Percentiles rank a stretch among this genome's conserved stretches.
phyloP scores from a whole-genome alignment of 1,140 invertebrate species.

The Penaeus japonicus region DNA sequence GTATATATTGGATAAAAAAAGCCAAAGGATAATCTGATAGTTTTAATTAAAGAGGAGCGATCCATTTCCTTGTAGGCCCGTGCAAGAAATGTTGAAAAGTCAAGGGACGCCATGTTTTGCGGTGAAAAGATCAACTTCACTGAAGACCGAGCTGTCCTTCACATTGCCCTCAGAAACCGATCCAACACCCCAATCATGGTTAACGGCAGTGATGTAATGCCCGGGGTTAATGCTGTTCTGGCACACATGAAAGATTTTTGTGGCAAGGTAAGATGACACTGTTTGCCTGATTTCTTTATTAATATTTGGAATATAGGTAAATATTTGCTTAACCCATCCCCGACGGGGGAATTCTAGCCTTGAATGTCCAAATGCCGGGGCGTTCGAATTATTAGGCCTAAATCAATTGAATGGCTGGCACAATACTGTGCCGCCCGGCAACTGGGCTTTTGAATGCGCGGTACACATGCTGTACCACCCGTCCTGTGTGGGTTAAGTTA shows the following conservation, averaged over 20 bases:
- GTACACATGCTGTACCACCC: too few species aligned
- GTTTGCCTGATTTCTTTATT: not conserved
- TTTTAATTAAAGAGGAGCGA: not conserved
- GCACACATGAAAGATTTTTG: conserved; percentile 95
- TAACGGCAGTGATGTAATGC: conserved; percentile 92
- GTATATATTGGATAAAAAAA: not conserved
- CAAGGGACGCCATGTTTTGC: conserved; percentile 91
- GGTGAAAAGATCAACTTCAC: conserved; percentile 98
- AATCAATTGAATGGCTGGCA: too few species aligned
- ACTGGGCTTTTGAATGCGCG: too few species aligned
- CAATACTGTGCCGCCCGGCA: too few species aligned
- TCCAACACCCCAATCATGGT: conserved; percentile 80
- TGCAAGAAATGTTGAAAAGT: conserved; percentile 82
- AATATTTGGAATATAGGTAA: too few species aligned
- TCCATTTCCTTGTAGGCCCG: conserved; percentile 71
- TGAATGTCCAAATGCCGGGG: too few species aligned
- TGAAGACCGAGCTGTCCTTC: conserved; percentile 93
- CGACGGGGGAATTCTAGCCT: too few species aligned
- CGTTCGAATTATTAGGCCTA: too few species aligned
- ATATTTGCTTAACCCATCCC: too few species aligned
- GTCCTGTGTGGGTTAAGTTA: too few species aligned
- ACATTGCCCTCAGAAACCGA: conserved; percentile 91
- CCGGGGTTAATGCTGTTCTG: conserved; percentile 90
- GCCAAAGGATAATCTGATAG: not conserved
- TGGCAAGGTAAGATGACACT: conserved; percentile 70